A percentile compares a stretch with the other conserved stretches of the same genome.
Evolutionary conservation across 1,140 invertebrate genomes (phyloP).

Genomic region (Anthonomus grandis): DNA sequence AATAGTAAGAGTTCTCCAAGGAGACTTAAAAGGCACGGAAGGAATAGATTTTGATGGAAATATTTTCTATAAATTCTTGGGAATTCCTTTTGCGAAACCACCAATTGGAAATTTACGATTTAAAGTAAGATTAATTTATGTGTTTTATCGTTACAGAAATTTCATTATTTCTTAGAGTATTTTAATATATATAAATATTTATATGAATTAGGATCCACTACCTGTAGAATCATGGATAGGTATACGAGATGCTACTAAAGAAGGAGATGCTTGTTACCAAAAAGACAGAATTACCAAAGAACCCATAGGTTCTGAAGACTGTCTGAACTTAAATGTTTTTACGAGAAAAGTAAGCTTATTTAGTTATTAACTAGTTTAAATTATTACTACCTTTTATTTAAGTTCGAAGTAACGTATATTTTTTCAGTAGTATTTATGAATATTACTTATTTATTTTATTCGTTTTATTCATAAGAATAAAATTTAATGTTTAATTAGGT

Average conservation of each 20-base stretch:
- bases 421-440: background rate
- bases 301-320: conserved; percentile 30
- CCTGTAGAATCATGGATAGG: conserved; percentile 49
- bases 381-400: too few relatives aligned
- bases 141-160: background rate
- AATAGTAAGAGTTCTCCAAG: conserved; percentile 16
- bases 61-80: conserved; percentile 25
- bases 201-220: conserved; percentile 49
- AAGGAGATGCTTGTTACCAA: conserved; percentile 44
- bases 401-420: too few relatives aligned
- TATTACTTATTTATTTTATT: background rate
- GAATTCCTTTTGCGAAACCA: conserved; percentile 37
- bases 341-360: conserved; percentile 16
- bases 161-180: background rate
- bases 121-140: conserved; percentile 32
- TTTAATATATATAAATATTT: background rate
- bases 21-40: conserved; percentile 6
- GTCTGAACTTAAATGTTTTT: conserved; percentile 33
- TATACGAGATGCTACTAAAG: conserved; percentile 47
- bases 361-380: background rate
- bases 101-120: conserved; percentile 35
- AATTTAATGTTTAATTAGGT: too few relatives aligned
- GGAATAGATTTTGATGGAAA: conserved; percentile 17
- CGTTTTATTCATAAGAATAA: background rate
- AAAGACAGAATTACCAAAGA: conserved; percentile 16